Conservation (phyloP, 2,888 invertebrate genomes). For the Thelaira solivaga region DNA sequence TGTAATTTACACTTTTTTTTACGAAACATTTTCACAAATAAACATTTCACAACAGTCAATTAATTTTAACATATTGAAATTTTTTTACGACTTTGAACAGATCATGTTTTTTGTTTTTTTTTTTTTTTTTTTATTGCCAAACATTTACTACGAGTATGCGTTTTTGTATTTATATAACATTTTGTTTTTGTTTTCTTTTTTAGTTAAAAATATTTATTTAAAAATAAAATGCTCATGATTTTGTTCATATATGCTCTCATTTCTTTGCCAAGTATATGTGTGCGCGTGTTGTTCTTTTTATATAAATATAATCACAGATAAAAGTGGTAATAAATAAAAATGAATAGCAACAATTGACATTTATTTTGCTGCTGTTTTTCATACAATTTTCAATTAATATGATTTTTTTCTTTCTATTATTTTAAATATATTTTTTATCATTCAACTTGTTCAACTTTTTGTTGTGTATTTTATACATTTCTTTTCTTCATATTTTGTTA, state of each 20-base stretch:
- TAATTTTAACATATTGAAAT: constrained; percentile 22
- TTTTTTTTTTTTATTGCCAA: not conserved
- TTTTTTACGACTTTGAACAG: not conserved
- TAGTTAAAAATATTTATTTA: constrained; percentile 15
- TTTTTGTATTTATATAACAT: too few relatives aligned
- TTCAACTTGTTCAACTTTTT: too few relatives aligned
- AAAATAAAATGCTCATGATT: not conserved
- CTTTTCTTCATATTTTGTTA: not conserved
- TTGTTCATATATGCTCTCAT: not conserved
- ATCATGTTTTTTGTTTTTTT: not conserved
- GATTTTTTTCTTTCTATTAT: constrained; percentile 1
- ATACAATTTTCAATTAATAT: constrained; percentile 14
- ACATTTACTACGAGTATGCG: too few relatives aligned
- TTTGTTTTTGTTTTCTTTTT: too few relatives aligned
- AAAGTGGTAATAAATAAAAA: constrained; percentile 41
- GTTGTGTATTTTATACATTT: too few relatives aligned
- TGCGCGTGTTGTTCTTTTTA: not conserved
- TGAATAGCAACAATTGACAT: constrained; percentile 45
- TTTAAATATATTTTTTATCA: not conserved
- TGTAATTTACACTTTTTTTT: constrained; percentile 40
- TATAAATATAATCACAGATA: constrained; percentile 23
- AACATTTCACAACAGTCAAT: constrained; percentile 55
- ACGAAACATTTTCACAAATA: constrained; percentile 31
- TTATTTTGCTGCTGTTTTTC: constrained; percentile 28
- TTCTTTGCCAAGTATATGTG: too few relatives aligned